A percentile compares a stretch with the other conserved stretches of the same genome.
Conservation (phyloP, 2,888 invertebrate genomes). For the Sicus ferrugineus region DNA sequence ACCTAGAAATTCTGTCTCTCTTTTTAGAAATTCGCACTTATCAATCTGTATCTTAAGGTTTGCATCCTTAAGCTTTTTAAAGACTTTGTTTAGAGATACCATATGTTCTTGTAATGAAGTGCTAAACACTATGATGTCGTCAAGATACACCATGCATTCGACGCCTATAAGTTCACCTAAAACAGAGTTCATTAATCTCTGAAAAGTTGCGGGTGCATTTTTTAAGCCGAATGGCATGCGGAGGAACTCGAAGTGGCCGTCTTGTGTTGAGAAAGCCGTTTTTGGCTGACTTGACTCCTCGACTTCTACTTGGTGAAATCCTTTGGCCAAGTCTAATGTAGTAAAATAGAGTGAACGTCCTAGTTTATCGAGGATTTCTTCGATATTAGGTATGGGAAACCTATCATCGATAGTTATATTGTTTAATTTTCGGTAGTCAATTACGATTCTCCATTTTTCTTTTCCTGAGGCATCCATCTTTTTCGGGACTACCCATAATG, state of each 20-base stretch:
- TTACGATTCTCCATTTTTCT: constrained; percentile 34
- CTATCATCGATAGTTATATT: constrained; percentile 34
- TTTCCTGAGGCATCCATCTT: constrained; percentile 28
- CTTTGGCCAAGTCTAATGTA: constrained; percentile 39
- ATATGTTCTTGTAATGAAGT: too few relatives aligned
- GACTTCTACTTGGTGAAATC: constrained; percentile 39
- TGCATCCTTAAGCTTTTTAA: too few relatives aligned
- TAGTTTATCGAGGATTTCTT: constrained; percentile 36
- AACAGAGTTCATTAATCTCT: too few relatives aligned
- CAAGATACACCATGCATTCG: too few relatives aligned
- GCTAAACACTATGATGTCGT: too few relatives aligned
- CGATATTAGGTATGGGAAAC: constrained; percentile 35
- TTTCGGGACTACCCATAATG: constrained; percentile 34
- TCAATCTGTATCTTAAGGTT: too few relatives aligned
- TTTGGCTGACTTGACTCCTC: constrained; percentile 36
- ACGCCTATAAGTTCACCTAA: too few relatives aligned
- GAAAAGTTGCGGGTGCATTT: constrained; percentile 38
- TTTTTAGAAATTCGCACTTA: too few relatives aligned
- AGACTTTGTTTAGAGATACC: too few relatives aligned
- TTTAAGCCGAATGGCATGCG: constrained; percentile 38
- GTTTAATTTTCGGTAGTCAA: constrained; percentile 37
- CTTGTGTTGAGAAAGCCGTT: constrained; percentile 38
- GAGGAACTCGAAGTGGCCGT: constrained; percentile 35
- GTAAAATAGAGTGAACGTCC: constrained; percentile 33
- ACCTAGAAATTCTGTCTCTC: too few relatives aligned